Evolutionary conservation across 1,140 invertebrate genomes (phyloP).

Genomic region (Solen grandis): DNA sequence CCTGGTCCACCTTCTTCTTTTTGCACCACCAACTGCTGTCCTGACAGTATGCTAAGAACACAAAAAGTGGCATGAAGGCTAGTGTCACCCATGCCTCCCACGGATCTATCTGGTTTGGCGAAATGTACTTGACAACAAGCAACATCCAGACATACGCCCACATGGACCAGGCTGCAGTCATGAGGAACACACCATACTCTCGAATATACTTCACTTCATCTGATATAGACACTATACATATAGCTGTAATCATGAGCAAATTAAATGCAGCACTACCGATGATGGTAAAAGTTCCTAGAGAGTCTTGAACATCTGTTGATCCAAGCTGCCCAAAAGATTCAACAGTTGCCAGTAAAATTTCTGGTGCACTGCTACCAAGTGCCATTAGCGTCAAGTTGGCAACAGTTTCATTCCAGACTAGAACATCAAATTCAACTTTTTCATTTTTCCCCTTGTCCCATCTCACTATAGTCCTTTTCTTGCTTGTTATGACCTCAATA

Average conservation of each 20-base stretch:
- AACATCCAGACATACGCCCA: constrained; percentile 82
- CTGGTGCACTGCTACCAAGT: constrained; percentile 82
- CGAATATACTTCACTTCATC: constrained; percentile 74
- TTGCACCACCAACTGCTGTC: constrained; percentile 70
- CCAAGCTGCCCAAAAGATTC: constrained; percentile 74
- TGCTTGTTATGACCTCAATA: constrained; percentile 82
- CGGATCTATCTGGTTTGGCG: constrained; percentile 62
- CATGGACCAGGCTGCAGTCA: constrained; percentile 80
- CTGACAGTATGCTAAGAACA: constrained; percentile 69
- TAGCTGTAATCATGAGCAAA: constrained; percentile 78
- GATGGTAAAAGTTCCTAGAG: constrained; percentile 81
- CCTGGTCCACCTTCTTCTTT: constrained; percentile 53
- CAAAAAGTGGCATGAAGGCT: constrained; percentile 83
- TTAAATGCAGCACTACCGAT: constrained; percentile 83
- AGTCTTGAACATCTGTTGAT: constrained; percentile 75
- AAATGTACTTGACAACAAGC: constrained; percentile 65
- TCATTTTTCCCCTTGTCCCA: constrained; percentile 75
- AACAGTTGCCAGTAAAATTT: constrained; percentile 82
- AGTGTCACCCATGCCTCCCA: constrained; percentile 85
- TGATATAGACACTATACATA: constrained; percentile 75
- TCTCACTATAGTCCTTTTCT: constrained; percentile 68
- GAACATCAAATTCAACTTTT: constrained; percentile 72
- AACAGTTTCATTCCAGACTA: constrained; percentile 83
- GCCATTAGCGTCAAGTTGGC: constrained; percentile 83
- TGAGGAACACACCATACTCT: constrained; percentile 79